Evolutionary conservation across 2,888 invertebrate species (phyloP), one percentile per base, ranked within the genome.

Genomic region (Caprella mutica): DNA sequence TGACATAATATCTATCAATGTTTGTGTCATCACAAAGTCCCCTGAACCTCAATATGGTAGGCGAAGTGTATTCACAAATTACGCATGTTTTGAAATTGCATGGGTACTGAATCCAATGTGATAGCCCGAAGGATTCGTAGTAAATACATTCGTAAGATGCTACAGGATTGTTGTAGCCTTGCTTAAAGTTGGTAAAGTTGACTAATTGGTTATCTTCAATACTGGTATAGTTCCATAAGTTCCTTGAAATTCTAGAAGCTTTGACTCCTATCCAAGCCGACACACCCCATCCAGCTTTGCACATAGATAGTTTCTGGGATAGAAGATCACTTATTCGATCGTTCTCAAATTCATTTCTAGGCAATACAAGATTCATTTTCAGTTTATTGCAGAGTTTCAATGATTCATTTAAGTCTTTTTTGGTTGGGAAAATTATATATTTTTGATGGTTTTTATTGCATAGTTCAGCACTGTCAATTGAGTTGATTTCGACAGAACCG

Each of bases 81-180:
- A 57, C 51, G 29, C 63, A 63, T 6, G 58, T 43, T 30, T 63
- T 57, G 42, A 58, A 35, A 9, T 14, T 8, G 19, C 63, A 63
- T 2, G 63, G 58, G 35, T 57, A 55, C 14, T 56, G 44, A 8
- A 30, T 38, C 63, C 63, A 63, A 26, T 46, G 21, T n/a, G 57
- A 59, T 4, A 43, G 19, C 2, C 33, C 19, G 23, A 51, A 43
- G 12, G 52, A 48, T 38, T 63, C 59, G 44, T 59, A 35, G 14
- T 53, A 58, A 2, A 46, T 24, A 40, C 63, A 63, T 17, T 42
- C n/a, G 50, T 35, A 59, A 2, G 51, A 35, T 8, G 21, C 30
- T 0, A 48, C 27, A 1, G 57, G 43, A 17, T 21, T 19, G 24
- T 27, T 33, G 38, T 55, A 63, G 9, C 59, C 63, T 1, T 23